Evolutionary conservation across 2,888 invertebrate genomes (phyloP).

Genomic region (Rotaria sp.): DNA sequence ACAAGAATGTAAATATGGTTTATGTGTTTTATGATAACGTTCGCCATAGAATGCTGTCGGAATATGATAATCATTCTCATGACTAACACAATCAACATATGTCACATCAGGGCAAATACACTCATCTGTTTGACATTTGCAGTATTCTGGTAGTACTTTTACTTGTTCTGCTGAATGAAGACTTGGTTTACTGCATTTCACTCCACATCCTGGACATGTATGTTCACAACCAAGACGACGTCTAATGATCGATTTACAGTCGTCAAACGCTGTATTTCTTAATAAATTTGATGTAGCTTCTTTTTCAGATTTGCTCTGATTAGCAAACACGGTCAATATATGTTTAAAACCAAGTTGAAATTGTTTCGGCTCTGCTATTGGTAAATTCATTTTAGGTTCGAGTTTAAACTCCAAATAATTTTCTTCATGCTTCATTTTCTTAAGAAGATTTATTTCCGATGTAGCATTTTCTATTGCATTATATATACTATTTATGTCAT

Average conservation of each 20-base stretch:
- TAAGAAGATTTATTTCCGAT: background rate
- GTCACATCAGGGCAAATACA: background rate
- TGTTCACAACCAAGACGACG: background rate
- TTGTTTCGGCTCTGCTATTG: background rate
- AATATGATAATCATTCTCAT: background rate
- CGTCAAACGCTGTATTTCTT: background rate
- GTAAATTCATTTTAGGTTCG: background rate
- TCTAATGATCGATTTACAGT: background rate
- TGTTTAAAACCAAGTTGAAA: background rate
- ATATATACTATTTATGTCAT: background rate
- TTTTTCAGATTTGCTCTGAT: background rate
- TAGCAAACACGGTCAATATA: background rate
- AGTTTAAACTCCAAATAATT: background rate
- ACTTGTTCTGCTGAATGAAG: background rate
- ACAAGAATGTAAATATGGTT: background rate
- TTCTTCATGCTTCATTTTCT: background rate
- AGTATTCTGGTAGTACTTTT: background rate
- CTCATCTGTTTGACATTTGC: background rate
- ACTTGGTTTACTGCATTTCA: background rate
- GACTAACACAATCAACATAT: background rate
- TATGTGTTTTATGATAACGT: background rate
- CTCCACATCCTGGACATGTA: slow-evolving; percentile 1
- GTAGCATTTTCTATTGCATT: background rate
- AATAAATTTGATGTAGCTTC: background rate
- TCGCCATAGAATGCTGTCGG: background rate